A percentile compares a stretch with the other conserved stretches of the same genome.
phyloP scores from a whole-genome alignment of 2,113 vertebrate genomes.

The Phalacrocorax carbo region DNA sequence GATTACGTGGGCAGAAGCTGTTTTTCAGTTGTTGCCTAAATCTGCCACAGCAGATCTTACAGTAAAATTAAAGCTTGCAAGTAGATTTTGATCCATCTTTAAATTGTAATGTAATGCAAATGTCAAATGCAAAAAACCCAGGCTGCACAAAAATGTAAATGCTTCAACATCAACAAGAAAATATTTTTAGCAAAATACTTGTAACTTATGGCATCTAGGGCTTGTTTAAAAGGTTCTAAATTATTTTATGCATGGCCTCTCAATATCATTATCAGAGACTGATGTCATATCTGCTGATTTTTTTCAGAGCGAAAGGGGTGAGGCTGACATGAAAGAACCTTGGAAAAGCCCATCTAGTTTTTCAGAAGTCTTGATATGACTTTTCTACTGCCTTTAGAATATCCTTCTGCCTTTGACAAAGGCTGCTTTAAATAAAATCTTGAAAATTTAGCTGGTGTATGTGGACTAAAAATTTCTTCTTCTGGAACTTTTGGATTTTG shows the following conservation, averaged over 20 bases:
- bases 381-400: background rate
- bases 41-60: background rate
- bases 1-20: background rate
- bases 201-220: background rate
- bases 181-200: background rate
- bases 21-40: background rate
- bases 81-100: background rate
- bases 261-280: background rate
- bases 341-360: background rate
- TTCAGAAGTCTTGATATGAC: background rate
- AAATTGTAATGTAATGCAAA: background rate
- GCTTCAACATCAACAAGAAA: background rate
- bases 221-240: background rate
- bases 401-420: background rate
- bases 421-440: background rate
- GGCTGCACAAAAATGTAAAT: background rate
- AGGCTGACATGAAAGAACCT: background rate
- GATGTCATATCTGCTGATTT: background rate
- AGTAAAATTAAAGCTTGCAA: background rate
- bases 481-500: background rate
- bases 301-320: background rate
- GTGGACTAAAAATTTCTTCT: background rate
- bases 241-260: background rate
- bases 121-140: background rate
- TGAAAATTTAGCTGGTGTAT: background rate